Percentiles rank a stretch among this genome's conserved stretches.
Evolutionary conservation across 1,140 invertebrate genomes (phyloP).

Genomic region (Drosophila gunungcola): DNA sequence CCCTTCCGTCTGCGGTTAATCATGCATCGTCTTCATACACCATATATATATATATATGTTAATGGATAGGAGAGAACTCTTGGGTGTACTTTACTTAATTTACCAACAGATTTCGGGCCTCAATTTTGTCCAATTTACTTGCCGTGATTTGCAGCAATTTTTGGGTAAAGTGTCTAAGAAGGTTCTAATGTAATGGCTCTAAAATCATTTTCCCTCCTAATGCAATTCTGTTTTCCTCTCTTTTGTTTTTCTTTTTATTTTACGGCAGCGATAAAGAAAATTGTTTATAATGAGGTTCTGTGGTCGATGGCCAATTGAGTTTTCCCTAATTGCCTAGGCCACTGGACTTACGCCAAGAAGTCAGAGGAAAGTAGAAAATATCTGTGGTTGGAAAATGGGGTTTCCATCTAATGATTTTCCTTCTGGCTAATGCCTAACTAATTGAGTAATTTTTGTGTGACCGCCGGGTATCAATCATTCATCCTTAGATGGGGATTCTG

Average conservation of each 20-base stretch:
- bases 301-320: conserved; percentile 69
- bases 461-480: conserved; percentile 71
- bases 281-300: conserved; percentile 82
- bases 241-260: conserved; percentile 12
- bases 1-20: conserved; percentile 52
- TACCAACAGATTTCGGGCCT: conserved; percentile 59
- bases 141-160: conserved; percentile 81
- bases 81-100: conserved; percentile 65
- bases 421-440: conserved; percentile 71
- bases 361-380: conserved; percentile 14
- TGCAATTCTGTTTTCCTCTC: conserved; percentile 53
- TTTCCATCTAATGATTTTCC: conserved; percentile 58
- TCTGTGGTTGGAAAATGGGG: conserved; percentile 40
- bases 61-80: conserved; percentile 44
- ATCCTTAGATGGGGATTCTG: conserved; percentile 24
- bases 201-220: conserved; percentile 55
- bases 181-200: conserved; percentile 81
- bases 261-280: conserved; percentile 69
- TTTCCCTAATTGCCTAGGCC: conserved; percentile 67
- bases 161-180: conserved; percentile 77
- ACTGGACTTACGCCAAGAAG: conserved; percentile 57
- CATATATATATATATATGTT: conserved; percentile 41
- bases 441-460: conserved; percentile 78
- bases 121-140: conserved; percentile 74
- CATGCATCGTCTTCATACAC: conserved; percentile 26